These are phyloP conservation scores for Drosophila silvestris DNA, from an alignment of 2,888 invertebrate genomes.

Conservation along the genomic window DNA sequence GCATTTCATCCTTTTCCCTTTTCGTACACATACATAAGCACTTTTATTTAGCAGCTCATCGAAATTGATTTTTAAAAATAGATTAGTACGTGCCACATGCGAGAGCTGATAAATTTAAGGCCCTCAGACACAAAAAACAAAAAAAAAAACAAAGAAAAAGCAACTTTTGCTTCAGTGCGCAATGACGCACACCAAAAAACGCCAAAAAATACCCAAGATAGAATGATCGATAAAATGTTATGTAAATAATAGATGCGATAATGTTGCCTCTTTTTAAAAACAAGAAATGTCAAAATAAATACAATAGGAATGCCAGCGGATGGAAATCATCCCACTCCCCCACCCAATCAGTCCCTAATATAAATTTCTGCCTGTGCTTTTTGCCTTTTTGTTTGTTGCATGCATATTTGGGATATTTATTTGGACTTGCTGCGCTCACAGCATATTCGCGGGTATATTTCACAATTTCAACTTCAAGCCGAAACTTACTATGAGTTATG, in stretches of 20 bases:
- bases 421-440: not conserved
- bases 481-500: not conserved
- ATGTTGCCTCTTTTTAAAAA: slow-evolving; percentile 15
- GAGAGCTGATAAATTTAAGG: not conserved
- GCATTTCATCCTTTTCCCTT: not conserved
- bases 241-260: slow-evolving; percentile 50
- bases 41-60: slow-evolving; percentile 14
- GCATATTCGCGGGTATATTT: not conserved
- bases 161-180: slow-evolving; percentile 24
- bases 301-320: not conserved
- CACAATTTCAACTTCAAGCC: not conserved
- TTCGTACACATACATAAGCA: not conserved
- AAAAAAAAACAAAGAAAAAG: too few species aligned
- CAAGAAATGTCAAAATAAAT: slow-evolving; percentile 1
- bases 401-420: slow-evolving; percentile 16
- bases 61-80: slow-evolving; percentile 37
- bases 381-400: slow-evolving; percentile 13
- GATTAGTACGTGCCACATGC: slow-evolving; percentile 28
- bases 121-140: not conserved
- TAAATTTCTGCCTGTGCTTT: not conserved
- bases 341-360: slow-evolving; percentile 1
- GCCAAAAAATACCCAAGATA: slow-evolving; percentile 7
- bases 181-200: slow-evolving; percentile 14
- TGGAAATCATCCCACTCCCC: not conserved
- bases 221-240: slow-evolving; percentile 46